Base-by-base conservation (phyloP, 30 jellyfish, hydroid and myxozoan genomes). In the Aurelia aurita region DNA sequence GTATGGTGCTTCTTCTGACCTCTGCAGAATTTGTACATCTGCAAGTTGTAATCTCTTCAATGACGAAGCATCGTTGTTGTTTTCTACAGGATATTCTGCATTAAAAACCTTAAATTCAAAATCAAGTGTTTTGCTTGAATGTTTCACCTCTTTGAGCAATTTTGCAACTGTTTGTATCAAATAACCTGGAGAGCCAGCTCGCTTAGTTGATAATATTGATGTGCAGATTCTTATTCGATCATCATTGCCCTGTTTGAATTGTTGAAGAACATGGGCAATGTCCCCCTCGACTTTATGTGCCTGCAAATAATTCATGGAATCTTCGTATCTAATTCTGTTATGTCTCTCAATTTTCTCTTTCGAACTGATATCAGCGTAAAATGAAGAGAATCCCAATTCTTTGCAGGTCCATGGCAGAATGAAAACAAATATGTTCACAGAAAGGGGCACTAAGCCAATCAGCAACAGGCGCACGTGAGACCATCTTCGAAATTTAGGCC, bases 81-180 rank as follows among this genome's bases (percentile, higher is more conserved):
- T 29, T 20, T 59, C 69, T 0, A 70, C 69, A 27, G 88, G 88
- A 22, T 26, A n/a, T 58, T 35, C 88, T 3, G 88, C 78, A 60
- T 77, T 77, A 14, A 77, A 7, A 29, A 77, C 69, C 5, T 58
- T 77, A 23, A 59, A 58, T 32, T 77, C 78, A 61, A 77, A 60
- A 16, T 60, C 3, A 8, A 39, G 13, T 39, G 51, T 39, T 39
- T 20, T 15, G 9, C 55, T 60, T 29, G 76, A 58, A n/a, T 59
- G 44, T n/a, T 34, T n/a, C 22, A 49, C 25, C 45, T 77, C 88
- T 21, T 77, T 77, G 31, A 47, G 54, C 12, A 77, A 59, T 59
- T 77, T 77, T 28, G 88, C 78, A 7, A 77, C 75, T 16, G 88
- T 77, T 25, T 77, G 88, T 1, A 60, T 58, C 26, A 77, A 59